A percentile compares a stretch with the other conserved stretches of the same genome.
Evolutionary conservation across 2,113 vertebrate species (phyloP).

Genomic region (Platysteira castanea): DNA sequence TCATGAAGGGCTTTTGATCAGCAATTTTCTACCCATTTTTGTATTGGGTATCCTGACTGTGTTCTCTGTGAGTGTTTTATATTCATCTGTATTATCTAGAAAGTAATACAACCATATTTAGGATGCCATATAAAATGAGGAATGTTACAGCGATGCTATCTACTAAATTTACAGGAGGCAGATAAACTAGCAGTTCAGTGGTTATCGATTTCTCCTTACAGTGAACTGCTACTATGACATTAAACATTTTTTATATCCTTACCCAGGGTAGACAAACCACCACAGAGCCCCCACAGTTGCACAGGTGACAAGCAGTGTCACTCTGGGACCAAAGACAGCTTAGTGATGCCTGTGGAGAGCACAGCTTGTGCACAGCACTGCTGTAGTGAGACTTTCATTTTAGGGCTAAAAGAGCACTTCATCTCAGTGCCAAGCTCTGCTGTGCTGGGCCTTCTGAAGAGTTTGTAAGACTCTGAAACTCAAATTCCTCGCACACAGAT

Average conservation of each 20-base stretch:
- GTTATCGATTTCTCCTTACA: not conserved
- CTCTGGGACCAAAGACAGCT: not conserved
- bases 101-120: not conserved
- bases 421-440: not conserved
- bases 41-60: not conserved
- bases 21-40: not conserved
- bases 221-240: not conserved
- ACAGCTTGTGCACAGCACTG: not conserved
- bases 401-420: not conserved
- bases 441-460: not conserved
- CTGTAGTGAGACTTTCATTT: not conserved
- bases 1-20: not conserved
- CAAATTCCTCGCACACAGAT: fast-evolving
- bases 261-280: not conserved
- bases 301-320: not conserved
- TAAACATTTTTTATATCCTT: not conserved
- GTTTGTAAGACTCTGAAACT: not conserved
- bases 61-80: not conserved
- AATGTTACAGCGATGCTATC: not conserved
- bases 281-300: not conserved
- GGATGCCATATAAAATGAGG: not conserved
- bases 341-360: fast-evolving
- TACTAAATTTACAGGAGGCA: not conserved
- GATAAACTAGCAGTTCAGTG: not conserved
- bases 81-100: not conserved